Evolutionary conservation across 2,113 vertebrate genomes (phyloP).

Genomic region (Sorex araneus): DNA sequence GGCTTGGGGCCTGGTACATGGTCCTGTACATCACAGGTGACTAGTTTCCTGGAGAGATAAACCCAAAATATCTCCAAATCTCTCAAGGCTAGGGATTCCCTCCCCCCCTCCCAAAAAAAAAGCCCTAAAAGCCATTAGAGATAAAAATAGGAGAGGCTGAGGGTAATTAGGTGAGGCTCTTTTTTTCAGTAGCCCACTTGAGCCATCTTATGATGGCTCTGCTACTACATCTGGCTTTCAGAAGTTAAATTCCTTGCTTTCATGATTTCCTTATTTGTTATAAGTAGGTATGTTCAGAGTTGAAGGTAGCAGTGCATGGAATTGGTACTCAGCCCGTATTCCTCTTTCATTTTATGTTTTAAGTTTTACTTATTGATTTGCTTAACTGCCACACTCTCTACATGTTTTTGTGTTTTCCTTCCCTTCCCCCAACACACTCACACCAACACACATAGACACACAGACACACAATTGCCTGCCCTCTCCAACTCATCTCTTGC

Average conservation of each 20-base stretch:
- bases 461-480: no score
- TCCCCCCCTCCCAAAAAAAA: no score
- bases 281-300: background rate
- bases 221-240: background rate
- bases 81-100: no score
- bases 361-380: background rate
- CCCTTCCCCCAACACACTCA: no score
- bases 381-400: rapidly evolving
- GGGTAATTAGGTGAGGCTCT: no score
- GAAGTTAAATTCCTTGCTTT: background rate
- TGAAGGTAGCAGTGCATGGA: background rate
- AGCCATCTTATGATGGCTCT: no score
- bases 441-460: no score
- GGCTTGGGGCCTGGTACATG: constrained; percentile 48
- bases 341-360: background rate
- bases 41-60: constrained; percentile 53
- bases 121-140: no score
- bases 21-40: constrained; percentile 53
- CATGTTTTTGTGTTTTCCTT: no score
- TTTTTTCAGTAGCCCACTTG: no score
- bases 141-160: no score
- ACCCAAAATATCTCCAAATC: constrained; percentile 47
- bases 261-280: background rate
- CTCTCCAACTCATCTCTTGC: background rate
- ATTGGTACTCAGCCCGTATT: background rate